Evolutionary conservation across 2,888 invertebrate species (phyloP), one percentile per base, ranked within the genome.

Genomic region (Mactromeris polynyma): DNA sequence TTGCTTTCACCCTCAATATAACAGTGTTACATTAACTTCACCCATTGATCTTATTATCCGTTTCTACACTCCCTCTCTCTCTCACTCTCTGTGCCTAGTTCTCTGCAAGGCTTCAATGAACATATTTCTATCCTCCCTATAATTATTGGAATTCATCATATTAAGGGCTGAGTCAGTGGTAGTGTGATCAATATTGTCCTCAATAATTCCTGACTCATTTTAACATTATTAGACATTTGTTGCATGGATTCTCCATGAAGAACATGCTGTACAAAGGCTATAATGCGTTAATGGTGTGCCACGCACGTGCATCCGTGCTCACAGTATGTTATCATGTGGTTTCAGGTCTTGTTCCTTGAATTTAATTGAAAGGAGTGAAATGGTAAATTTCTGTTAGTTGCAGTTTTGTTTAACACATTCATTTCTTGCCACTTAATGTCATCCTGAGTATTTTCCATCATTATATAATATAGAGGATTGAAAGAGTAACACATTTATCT

Each of bases 171-270:
- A 73, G 17, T 73, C 73, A 73, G 73, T 73, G 14, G 9, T 73
- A 14, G 14, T n/a, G 14, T 2, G 73, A 73, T 73, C 73, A 73
- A 73, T 73, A 73, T 9, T 36, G 31, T 73, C 36, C 33, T 73
- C 73, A 36, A 73, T 73, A 33, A 33, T 33, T 33, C 26, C 73
- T 73, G 73, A 73, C 73, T 73, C 73, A 73, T 73, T 73, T 73
- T 73, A 73, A 17, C 19, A 73, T 73, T 36, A 73, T 73, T 36
- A 73, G 73, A 73, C 73, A 73, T 73, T 73, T 73, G 73, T 73
- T 73, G 73, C 73, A 26, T 64, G 58, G 9, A 9, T 73, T 73
- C 33, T 73, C 36, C 33, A 26, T 36, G 33, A 64, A 64, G 58
- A 64, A n/a, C n/a, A n/a, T 64, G 26, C n/a, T 64, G 58, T 64